Percentiles rank a stretch among this genome's conserved stretches.
These are phyloP conservation scores for Camelus dromedarius DNA, from an alignment of 2,113 vertebrate genomes.

Conservation along the genomic window DNA sequence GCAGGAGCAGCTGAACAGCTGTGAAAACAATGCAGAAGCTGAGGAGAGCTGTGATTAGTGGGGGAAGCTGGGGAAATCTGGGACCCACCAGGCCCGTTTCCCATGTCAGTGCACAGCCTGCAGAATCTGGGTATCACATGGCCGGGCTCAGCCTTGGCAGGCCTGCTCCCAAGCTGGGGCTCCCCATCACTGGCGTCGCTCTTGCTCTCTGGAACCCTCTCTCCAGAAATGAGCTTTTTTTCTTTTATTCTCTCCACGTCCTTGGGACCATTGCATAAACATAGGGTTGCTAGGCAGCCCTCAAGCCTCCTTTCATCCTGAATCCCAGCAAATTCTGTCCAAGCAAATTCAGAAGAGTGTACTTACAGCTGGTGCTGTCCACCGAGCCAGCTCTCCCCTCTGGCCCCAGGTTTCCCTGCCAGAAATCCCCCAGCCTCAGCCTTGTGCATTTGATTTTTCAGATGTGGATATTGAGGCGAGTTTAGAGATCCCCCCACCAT, in stretches of 20 bases:
- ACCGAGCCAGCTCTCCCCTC: background rate
- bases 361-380: slow-evolving; percentile 42
- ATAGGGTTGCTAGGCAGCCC: slow-evolving; percentile 68
- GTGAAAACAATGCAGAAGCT: slow-evolving; percentile 82
- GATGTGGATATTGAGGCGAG: background rate
- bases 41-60: slow-evolving; percentile 81
- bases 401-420: background rate
- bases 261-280: slow-evolving; percentile 75
- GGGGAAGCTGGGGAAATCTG: slow-evolving; percentile 80
- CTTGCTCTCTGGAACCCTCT: slow-evolving; percentile 75
- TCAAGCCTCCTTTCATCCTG: slow-evolving; percentile 77
- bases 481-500: background rate
- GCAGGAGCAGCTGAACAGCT: slow-evolving; percentile 83
- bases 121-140: slow-evolving; percentile 84
- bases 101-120: slow-evolving; percentile 81
- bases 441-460: background rate
- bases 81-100: slow-evolving; percentile 83
- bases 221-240: slow-evolving; percentile 66
- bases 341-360: slow-evolving; percentile 23
- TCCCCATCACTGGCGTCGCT: slow-evolving; percentile 70
- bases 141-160: slow-evolving; percentile 61
- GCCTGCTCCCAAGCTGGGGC: slow-evolving; percentile 75
- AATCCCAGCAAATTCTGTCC: slow-evolving; percentile 59
- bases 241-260: slow-evolving; percentile 66
- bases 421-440: slow-evolving; percentile 8